Base-by-base conservation (phyloP, 1,140 invertebrate genomes). In the Ptiloglossa arizonensis region DNA sequence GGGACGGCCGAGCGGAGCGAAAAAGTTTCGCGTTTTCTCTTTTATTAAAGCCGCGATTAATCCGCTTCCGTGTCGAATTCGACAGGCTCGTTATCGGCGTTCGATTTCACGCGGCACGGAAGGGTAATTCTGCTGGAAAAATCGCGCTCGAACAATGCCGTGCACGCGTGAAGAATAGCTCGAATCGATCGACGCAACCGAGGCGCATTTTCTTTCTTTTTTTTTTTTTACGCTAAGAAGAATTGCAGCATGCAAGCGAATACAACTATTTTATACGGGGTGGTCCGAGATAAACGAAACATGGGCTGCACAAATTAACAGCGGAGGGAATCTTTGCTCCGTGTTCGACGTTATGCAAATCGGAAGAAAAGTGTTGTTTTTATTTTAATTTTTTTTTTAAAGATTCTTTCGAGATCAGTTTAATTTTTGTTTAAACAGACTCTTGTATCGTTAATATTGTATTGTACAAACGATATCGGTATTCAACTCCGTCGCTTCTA, bases 81-180 rank as follows among this genome's bases (percentile, higher is more conserved):
- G 41, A 50, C 56, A n/a, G 69, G 68, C 52, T 71, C 56, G 69
- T 71, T 71, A 71, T 71, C 69, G 69, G 59, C 32, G 69, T 71
- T 71, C 69, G 69, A 71, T 71, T 71, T 60, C 56, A 38, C 54
- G 52, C 50, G 54, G 56, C 54, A 15, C 41, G 44, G 27, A 29
- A n/a, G 15, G 32, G 17, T 32, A 71, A 71, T 71, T 62, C 62
- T 41, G 8, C 17, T 44, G 56, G 56, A 35, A 71, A 71, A 60
- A 59, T 29, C 54, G 29, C 64, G 29, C 35, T 17, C 24, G 44
- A 46, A 62, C 41, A 46, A 71, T 60, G 46, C 32, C 32, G 19
- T 19, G 17, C 13, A 19, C 27, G 66, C 9, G 29, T 69, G 11
- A 24, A 17, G 5, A 5, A 48, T 35, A n/a, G n/a, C n/a, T n/a